Percentiles rank a stretch among this genome's conserved stretches.
Conservation (phyloP, 2,888 invertebrate genomes). For the Euproctis similis region DNA sequence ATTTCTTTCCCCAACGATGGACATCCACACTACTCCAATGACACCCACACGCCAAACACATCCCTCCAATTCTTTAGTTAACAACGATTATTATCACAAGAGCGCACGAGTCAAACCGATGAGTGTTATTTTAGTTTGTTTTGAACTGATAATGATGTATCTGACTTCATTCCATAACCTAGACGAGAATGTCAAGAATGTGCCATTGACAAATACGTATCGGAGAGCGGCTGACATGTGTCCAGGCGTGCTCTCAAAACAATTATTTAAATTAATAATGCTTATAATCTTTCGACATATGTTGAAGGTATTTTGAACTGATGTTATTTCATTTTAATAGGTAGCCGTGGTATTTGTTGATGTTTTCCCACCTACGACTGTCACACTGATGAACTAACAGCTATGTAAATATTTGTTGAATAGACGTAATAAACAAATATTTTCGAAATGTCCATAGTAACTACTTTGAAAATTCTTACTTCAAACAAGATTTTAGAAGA, state of each 20-base stretch:
- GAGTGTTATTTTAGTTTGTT: constrained; percentile 7
- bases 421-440: too few relatives aligned
- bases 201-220: constrained; percentile 50
- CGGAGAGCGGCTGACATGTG: constrained; percentile 38
- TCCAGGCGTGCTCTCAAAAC: constrained; percentile 33
- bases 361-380: too few relatives aligned
- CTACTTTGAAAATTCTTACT: too few relatives aligned
- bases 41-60: constrained; percentile 1
- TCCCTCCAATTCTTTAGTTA: constrained; percentile 18
- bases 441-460: too few relatives aligned
- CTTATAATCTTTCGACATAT: constrained; percentile 11
- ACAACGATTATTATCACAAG: constrained; percentile 16
- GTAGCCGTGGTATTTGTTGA: too few relatives aligned
- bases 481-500: too few relatives aligned
- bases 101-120: constrained; percentile 37
- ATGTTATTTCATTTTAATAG: too few relatives aligned
- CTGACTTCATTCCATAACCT: constrained; percentile 10
- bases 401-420: too few relatives aligned
- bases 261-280: constrained; percentile 44
- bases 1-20: too few relatives aligned
- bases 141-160: constrained; percentile 35
- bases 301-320: constrained; percentile 1
- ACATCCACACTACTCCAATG: background rate
- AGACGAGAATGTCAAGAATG: constrained; percentile 33
- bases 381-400: too few relatives aligned